A percentile compares a stretch with the other conserved stretches of the same genome.
These are phyloP conservation scores for Yponomeuta plumbellus DNA, from an alignment of 2,888 invertebrate species.

Conservation along the genomic window DNA sequence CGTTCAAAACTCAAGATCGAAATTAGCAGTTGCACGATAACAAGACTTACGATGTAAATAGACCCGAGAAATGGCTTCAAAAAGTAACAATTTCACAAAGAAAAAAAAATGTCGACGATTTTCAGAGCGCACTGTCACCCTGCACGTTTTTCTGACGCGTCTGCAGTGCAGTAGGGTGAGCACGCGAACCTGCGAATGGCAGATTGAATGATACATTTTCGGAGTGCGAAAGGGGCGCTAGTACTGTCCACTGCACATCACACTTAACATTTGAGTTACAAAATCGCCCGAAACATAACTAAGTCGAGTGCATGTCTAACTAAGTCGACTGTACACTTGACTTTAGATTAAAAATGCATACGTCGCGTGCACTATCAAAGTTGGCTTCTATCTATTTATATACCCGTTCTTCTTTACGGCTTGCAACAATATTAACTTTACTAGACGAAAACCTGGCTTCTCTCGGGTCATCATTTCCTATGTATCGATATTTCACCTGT, in stretches of 20 bases:
- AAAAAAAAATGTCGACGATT: neutral
- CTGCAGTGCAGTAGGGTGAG: constrained; percentile 3
- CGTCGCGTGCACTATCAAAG: no score
- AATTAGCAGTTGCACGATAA: neutral
- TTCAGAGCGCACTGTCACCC: constrained; percentile 7
- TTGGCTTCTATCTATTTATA: no score
- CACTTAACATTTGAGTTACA: neutral
- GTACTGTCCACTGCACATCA: neutral
- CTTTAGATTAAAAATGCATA: no score
- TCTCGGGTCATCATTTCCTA: no score
- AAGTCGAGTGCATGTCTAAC: no score
- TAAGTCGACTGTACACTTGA: no score
- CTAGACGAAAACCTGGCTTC: no score
- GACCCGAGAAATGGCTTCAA: neutral
- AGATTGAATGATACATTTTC: constrained; percentile 53
- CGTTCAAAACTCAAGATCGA: neutral
- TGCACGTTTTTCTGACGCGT: constrained; percentile 8
- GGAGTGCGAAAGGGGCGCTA: constrained; percentile 23
- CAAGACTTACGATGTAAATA: neutral
- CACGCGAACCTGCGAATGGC: constrained; percentile 14
- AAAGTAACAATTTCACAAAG: neutral
- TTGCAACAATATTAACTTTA: no score
- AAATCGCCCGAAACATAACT: no score
- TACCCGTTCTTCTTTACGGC: no score
- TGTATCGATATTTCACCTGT: no score